Base-by-base conservation (phyloP, 1,140 invertebrate species). In the Danaus plexippus region DNA sequence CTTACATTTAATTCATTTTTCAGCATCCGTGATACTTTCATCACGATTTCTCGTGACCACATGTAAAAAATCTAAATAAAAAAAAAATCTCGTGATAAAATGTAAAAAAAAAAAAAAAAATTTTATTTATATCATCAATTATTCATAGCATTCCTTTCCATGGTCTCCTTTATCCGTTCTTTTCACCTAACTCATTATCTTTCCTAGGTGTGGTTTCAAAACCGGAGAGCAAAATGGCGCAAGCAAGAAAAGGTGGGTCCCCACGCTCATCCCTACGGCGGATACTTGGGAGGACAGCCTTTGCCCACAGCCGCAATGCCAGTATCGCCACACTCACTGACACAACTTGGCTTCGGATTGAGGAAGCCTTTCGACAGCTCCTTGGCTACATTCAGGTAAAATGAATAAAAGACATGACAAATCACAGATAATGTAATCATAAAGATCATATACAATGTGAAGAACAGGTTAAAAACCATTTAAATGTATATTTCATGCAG, bases 211-310 rank as follows among this genome's bases (percentile, higher is more conserved):
- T 97, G 96, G 95, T 97, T 97, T 88, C 95, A 97, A 90, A 97
- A 97, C 83, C 91, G 95, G 60, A 90, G 96, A 45, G 95, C 96
- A 56, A 97, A 97, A 84, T 97, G 95, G 95, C 91, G 96, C 44
- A 94, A 96, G 64, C 95, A 97, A 77, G 95, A 97, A 80, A 97
- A 97, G 89, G 96, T 97, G 87, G 95, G 95, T n/a, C 95, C 96
- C 0, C 93, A 96, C 73, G 93, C 90, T 5, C 95, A 97, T 79
- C 96, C 96, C 0, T 97, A 96, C 89, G 95, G 92, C 80, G 94
- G 94, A 0, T 96, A 95, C 85, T 69, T 95, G 57, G 80, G 89
- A 47, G 87, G 89, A 22, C 89, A 90, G 53, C 89, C 89, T 58
- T 83, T 89, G 46, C 89, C 92, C 49, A 83, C 89, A 9, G 82